Conservation (phyloP, 2,113 vertebrate genomes). For the Pseudonaja textilis region DNA sequence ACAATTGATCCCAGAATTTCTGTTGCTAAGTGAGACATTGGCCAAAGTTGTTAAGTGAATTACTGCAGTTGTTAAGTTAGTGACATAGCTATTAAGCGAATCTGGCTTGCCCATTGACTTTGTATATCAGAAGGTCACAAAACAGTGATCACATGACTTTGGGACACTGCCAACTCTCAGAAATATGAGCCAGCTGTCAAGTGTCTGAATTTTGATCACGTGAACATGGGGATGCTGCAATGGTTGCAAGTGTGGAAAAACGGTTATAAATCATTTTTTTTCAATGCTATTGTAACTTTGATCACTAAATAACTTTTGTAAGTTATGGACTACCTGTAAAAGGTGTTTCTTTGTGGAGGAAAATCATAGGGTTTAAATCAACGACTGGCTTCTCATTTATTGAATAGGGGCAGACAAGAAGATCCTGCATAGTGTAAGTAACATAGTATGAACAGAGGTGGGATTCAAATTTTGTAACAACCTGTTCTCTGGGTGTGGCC, state of each 20-base stretch:
- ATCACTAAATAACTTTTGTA: background rate
- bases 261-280: background rate
- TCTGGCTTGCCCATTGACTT: background rate
- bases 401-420: background rate
- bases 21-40: background rate
- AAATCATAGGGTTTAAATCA: background rate
- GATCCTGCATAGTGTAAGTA: background rate
- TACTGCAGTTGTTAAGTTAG: background rate
- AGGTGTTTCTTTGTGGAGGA: background rate
- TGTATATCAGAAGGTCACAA: background rate
- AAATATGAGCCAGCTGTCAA: background rate
- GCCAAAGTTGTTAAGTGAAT: background rate
- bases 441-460: background rate
- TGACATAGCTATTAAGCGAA: background rate
- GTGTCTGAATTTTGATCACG: background rate
- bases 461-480: too few species aligned
- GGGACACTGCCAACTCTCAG: background rate
- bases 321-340: background rate
- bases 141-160: background rate
- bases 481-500: too few species aligned
- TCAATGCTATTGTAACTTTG: background rate
- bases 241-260: background rate
- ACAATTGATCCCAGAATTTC: background rate
- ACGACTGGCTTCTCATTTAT: background rate
- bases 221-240: background rate